Base-by-base conservation (phyloP, 2,113 vertebrate species). In the Bubo scandiacus region DNA sequence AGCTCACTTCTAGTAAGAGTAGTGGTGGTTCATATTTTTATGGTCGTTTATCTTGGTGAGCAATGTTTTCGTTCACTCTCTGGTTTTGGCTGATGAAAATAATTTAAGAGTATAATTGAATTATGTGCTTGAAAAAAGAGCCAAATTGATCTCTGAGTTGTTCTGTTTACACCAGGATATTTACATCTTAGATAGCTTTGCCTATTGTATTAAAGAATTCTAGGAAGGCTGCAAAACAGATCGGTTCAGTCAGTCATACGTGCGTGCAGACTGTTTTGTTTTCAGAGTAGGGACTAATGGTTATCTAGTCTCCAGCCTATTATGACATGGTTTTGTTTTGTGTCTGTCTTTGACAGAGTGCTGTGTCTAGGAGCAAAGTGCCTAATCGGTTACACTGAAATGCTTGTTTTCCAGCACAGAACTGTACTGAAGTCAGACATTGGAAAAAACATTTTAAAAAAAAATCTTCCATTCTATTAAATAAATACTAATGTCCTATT, bases 281-380 rank as follows among this genome's bases (percentile, higher is more conserved):
- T 98, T 93, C 88, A 94, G 74, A 87, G 61, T 12, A 45, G 52
- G 70, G 43, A 81, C 79, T 25, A 79, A 32, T n/a, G 22, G 70
- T 40, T 97, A 96, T 94, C 94, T 96, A 84, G 85, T 87, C 88
- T 96, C 65, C 63, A 55, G 81, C 62, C 94, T 95, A 59, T 92
- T 94, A 91, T 88, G 91, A 96, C 88, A 67, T 10, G 12, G 63
- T 67, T 81, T 97, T 90, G 80, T 87, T 97, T 97, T 75, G 15
- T 74, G 86, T 92, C 94, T 94, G 68, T 92, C 45, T 95, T 55
- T 61, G 62, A 86, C 72, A 86, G 73, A 81, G 55, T 75, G 71
- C 92, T 92, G 79, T 94, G 88, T 95, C 96, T 92, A 90, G 57
- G 30, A 88, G 77, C 62, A 26, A 84, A 95, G 62, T 81, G 78